Percentiles rank a stretch among this genome's conserved stretches.
phyloP scores from a whole-genome alignment of 2,888 invertebrate genomes.

The Endotricha flammealis region DNA sequence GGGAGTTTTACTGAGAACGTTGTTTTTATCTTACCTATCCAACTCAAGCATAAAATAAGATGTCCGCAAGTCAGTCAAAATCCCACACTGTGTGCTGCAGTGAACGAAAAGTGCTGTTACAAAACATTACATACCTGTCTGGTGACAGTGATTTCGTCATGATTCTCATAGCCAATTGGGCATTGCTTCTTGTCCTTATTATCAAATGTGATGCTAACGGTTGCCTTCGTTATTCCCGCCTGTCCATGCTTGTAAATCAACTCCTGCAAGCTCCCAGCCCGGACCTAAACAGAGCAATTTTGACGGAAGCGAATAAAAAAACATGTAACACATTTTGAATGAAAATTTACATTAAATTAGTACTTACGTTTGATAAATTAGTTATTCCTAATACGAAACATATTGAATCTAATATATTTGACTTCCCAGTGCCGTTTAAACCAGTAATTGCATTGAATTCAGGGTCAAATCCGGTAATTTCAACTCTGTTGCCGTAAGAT shows the following conservation, averaged over 20 bases:
- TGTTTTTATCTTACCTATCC: no score
- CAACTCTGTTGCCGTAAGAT: conserved; percentile 95
- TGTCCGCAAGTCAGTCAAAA: no score
- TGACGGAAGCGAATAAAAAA: conserved; percentile 30
- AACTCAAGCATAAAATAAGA: no score
- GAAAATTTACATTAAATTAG: background rate
- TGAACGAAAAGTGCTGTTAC: no score
- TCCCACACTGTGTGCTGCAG: no score
- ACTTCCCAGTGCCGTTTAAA: conserved; percentile 98
- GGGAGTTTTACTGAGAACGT: no score
- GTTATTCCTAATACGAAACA: conserved; percentile 98
- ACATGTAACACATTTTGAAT: background rate
- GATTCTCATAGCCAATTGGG: conserved; percentile 94
- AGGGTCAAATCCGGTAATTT: conserved; percentile 94
- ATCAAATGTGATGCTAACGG: conserved; percentile 97
- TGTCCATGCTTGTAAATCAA: conserved; percentile 99
- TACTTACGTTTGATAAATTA: conserved; percentile 91
- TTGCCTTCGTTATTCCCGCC: conserved; percentile 96
- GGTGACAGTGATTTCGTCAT: conserved; percentile 94
- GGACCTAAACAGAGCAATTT: conserved; percentile 80
- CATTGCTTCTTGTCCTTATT: conserved; percentile 88
- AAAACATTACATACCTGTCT: conserved; percentile 92
- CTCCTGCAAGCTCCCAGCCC: conserved; percentile 94
- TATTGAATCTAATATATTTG: conserved; percentile 97
- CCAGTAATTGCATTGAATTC: conserved; percentile 99